Evolutionary conservation across 2,797 vertebrate genomes (phyloP), one percentile per base, ranked within the genome.

Genomic region (Hydrocynus forskahlii): DNA sequence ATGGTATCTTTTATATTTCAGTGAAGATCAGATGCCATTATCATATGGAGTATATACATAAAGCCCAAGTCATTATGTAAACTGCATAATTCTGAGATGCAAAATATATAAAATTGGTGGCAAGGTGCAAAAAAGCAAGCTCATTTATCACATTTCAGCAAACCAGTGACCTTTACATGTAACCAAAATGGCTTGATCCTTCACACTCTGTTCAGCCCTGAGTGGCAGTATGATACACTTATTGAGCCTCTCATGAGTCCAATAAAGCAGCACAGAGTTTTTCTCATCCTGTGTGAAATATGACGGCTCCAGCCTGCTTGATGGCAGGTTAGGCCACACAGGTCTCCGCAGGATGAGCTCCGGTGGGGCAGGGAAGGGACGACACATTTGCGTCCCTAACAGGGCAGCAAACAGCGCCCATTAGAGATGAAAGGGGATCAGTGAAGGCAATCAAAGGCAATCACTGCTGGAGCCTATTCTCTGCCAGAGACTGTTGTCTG

Each of bases 351-450:
- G 84, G 54, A 75, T 57, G 66, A 59, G 75, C 86, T 82, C 89
- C 87, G 86, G 23, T 48, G 23, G 57, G 21, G 43, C 72, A 67
- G 45, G 50, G 48, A 80, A 50, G 79, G 75, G 64, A 85, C 62
- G 71, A 81, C 78, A 66, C 84, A 67, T 92, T 92, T 92, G 89
- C 89, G 88, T 92, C 89, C 90, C 90, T 94, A 93, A 94, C 92
- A 92, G 91, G 89, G 90, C 85, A 92, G 93, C 93, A 94, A 95
- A 94, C 92, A 92, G 93, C 83, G 43, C 90, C 91, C 92, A 92
- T 94, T 94, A 94, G 91, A 94, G 88, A 94, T 94, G 91, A 95
- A 95, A 95, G 93, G 19, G 80, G 81, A 80, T 83, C 90, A 92
- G 89, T 90, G 91, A 88, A 92, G 89, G 85, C 90, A 91, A 94